Base-by-base conservation (phyloP, 2,797 vertebrate genomes). In the Sebastes umbrosus region DNA sequence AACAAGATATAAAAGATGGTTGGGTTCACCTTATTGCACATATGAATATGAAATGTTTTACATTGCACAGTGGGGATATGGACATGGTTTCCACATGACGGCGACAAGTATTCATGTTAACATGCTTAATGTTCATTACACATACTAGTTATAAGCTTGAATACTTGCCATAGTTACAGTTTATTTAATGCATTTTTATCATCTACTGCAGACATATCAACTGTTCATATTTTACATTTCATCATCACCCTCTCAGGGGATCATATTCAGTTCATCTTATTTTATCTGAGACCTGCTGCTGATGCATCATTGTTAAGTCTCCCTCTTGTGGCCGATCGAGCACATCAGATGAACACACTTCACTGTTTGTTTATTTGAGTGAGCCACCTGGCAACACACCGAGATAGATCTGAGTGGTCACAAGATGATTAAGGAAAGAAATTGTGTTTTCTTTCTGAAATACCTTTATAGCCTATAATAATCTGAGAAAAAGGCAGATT, bases 251-350 rank as follows among this genome's bases (percentile, higher is more conserved):
- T 10, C 14, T 69, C 3, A 24, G 31, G 9, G 8, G 20, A 52
- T 67, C 4, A 14, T 82, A 69, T 63, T 79, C 6, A 69, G 18
- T 43, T 60, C 2, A 4, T 57, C 27, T 27, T 12, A 6, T 68
- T 64, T 73, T 10, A 50, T 50, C 2, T 65, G 20, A 29, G 8
- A 22, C 27, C 9, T 64, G 71, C 13, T 66, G 22, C 22, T 73
- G 29, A 77, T 69, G 57, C 32, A 20, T 60, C 60, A 27, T 59
- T 70, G 24, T 5, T 9, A 29, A n/a, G 85, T 88, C 87, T 75
- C 93, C 93, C 87, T 88, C 94, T 84, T 69, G 93, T 93, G 93
- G 87, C 57, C 12, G 10, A 60, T 67, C 1, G 14, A 59, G 58
- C n/a, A 27, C 75, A 84, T 76, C 50, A 75, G 25, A 67, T 9